Conservation (phyloP, 2,113 vertebrate genomes). For the Ctenodactylus gundi region DNA sequence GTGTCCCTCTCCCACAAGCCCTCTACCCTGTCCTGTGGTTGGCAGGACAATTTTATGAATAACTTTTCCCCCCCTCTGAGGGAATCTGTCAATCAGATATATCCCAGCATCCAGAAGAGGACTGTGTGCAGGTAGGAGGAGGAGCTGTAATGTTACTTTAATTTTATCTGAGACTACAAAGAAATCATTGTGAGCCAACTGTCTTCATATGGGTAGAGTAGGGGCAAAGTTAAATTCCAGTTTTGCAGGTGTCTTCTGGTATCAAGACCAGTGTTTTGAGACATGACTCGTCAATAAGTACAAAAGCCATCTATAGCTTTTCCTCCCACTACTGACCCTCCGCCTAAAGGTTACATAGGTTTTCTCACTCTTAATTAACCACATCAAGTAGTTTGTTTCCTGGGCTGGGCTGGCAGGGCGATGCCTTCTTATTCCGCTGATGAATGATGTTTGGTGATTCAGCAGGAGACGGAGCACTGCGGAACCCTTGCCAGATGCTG, state of each 20-base stretch:
- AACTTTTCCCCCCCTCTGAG: background rate
- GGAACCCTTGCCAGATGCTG: background rate
- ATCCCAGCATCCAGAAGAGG: background rate
- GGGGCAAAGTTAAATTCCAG: background rate
- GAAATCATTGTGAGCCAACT: background rate
- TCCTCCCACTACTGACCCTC: background rate
- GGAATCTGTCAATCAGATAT: background rate
- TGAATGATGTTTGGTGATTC: background rate
- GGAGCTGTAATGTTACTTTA: background rate
- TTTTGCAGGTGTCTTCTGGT: background rate
- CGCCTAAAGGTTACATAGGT: background rate
- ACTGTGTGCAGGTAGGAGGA: background rate
- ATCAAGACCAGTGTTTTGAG: background rate
- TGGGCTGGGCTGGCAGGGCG: background rate
- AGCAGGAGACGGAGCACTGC: background rate
- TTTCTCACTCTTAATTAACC: conserved; percentile 24
- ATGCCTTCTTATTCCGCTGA: background rate
- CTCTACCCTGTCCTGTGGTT: background rate
- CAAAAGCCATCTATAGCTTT: background rate
- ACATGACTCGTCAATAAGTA: background rate
- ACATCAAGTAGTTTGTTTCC: conserved; percentile 35
- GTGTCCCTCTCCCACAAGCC: rapidly evolving
- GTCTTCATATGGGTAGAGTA: background rate
- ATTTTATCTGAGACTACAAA: background rate
- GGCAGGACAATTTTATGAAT: background rate